Base-by-base conservation (phyloP, 1,140 invertebrate genomes). In the Diorhabda elongata region DNA sequence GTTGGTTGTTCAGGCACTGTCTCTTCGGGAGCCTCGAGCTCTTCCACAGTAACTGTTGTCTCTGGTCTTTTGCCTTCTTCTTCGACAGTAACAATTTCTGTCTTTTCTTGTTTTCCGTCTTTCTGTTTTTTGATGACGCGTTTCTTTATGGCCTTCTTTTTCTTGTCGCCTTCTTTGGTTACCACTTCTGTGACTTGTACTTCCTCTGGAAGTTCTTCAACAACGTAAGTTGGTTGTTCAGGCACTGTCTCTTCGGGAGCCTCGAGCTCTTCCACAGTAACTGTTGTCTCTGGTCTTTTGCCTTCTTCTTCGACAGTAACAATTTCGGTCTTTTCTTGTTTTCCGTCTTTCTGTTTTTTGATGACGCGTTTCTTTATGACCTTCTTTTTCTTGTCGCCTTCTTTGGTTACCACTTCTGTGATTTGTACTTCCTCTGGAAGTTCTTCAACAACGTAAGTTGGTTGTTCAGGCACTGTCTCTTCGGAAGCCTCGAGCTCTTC, bases 211-310 rank as follows among this genome's bases (percentile, higher is more conserved):
- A 82, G 68, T 73, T 82, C 77, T 70, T 84, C 80, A 61, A 76
- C 61, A 64, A 71, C 57, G 67, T 42, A 72, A 47, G 0, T 69
- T 70, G 66, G 74, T 72, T 41, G 71, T 69, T 67, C 76, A 4
- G 73, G 73, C 64, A 70, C 73, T 70, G 80, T 64, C 41, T 79
- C 77, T 65, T 84, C 78, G 2, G 80, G 79, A 0, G 82, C 73
- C 3, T 78, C 77, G 5, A 82, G 79, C 68, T 82, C 79, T 75
- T 83, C 81, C n/a, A 79, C 77, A 44, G 73, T 57, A 57, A 83
- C 74, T 9, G 58, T 75, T 42, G 64, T 75, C 70, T 71, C 69
- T 5, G 80, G 79, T 61, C 71, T 60, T 67, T 82, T 78, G 8
- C 76, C 76, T 64, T 76, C 72, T 71, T 81, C 78, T 66, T 80